Percentiles rank a stretch among this genome's conserved stretches.
Conservation (phyloP, 2,888 invertebrate genomes). For the Julus scandinavius region DNA sequence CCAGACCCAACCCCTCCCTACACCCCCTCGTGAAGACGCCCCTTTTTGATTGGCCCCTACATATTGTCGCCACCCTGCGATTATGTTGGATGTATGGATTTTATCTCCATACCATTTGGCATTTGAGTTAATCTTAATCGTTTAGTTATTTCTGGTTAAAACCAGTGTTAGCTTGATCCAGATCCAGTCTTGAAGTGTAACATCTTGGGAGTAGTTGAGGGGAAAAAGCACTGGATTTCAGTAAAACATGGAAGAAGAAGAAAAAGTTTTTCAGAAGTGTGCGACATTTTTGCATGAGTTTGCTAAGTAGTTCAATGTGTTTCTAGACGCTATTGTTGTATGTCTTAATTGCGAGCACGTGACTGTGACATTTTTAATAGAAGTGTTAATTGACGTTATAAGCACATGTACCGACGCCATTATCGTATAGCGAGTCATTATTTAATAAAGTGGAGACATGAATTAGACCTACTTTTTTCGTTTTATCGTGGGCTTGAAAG, state of each 20-base stretch:
- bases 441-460: background rate
- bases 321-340: background rate
- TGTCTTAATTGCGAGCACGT: conserved; percentile 22
- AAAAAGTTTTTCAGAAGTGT: background rate
- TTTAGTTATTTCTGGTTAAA: background rate
- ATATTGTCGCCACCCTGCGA: no score
- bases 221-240: background rate
- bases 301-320: conserved; percentile 8
- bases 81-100: no score
- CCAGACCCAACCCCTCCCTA: no score
- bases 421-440: background rate
- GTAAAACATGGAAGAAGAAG: background rate
- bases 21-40: no score
- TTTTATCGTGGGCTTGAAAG: background rate
- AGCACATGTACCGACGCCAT: conserved; percentile 36
- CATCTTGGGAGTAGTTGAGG: background rate
- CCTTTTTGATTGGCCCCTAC: no score
- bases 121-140: no score
- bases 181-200: background rate
- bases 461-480: background rate
- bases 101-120: no score
- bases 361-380: conserved; percentile 45
- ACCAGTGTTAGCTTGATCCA: background rate
- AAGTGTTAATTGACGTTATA: background rate
- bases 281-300: background rate